These are phyloP conservation scores for Eupeodes corollae DNA, from an alignment of 1,140 invertebrate species.

Conservation along the genomic window DNA sequence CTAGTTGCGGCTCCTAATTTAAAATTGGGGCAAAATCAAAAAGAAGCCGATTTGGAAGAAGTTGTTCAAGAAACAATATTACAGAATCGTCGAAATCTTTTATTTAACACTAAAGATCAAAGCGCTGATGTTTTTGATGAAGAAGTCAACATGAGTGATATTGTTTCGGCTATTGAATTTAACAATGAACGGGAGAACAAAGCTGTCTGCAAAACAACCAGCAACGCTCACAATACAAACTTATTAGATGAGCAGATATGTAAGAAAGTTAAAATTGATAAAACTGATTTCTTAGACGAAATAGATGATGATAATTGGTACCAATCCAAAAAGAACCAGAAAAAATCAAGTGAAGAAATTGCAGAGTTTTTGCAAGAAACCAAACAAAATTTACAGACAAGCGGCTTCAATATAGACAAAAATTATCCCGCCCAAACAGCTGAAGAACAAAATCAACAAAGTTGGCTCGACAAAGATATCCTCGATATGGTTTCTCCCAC, in stretches of 20 bases:
- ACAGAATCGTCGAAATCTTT: slow-evolving; percentile 37
- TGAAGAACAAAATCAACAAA: neutral
- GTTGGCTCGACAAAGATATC: neutral
- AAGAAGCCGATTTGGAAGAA: slow-evolving; percentile 26
- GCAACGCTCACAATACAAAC: too few species aligned
- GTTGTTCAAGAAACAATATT: slow-evolving; percentile 18
- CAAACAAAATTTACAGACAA: neutral
- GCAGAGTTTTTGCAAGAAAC: neutral
- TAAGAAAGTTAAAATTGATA: neutral
- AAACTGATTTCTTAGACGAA: slow-evolving; percentile 2
- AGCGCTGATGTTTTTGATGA: slow-evolving; percentile 6
- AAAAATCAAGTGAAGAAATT: neutral
- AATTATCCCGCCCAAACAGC: too few species aligned
- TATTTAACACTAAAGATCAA: slow-evolving; percentile 49
- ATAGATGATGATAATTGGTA: slow-evolving; percentile 6
- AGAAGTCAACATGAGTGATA: slow-evolving; percentile 2
- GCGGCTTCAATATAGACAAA: neutral
- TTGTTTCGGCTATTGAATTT: neutral
- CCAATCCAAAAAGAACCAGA: neutral
- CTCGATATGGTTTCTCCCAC: neutral
- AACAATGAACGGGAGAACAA: slow-evolving; percentile 3
- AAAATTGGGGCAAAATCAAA: slow-evolving; percentile 31
- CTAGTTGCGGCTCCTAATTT: slow-evolving; percentile 62
- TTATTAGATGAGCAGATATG: too few species aligned
- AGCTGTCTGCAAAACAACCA: too few species aligned